Percentiles rank a stretch among this genome's conserved stretches.
phyloP scores from a whole-genome alignment of 2,113 vertebrate genomes.

The Aix galericulata region DNA sequence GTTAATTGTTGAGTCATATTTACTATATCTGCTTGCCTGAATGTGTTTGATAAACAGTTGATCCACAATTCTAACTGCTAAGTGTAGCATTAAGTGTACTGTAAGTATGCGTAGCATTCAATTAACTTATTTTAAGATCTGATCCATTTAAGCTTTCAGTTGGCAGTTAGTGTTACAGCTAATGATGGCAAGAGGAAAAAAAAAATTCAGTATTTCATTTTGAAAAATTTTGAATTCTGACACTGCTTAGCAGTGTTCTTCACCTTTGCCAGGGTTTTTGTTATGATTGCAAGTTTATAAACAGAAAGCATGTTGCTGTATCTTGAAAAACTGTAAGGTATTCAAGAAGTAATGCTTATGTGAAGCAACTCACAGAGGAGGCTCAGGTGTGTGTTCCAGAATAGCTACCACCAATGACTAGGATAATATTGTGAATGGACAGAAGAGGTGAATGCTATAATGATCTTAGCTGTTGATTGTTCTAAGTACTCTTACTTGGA shows the following conservation, averaged over 20 bases:
- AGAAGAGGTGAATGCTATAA: not conserved
- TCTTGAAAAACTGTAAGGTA: not conserved
- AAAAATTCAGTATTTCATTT: not conserved
- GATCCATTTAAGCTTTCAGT: not conserved
- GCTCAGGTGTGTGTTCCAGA: not conserved
- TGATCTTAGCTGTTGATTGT: not conserved
- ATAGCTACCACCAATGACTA: not conserved
- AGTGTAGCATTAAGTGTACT: too few relatives aligned
- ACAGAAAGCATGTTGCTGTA: not conserved
- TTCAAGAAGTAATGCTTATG: not conserved
- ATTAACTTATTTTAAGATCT: not conserved
- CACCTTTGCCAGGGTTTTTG: not conserved
- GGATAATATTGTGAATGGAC: not conserved
- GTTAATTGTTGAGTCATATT: not conserved
- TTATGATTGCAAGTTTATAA: not conserved
- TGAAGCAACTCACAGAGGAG: not conserved
- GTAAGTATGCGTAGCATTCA: not conserved
- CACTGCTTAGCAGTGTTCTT: not conserved
- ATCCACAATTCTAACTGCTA: not conserved
- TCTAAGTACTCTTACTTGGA: not conserved
- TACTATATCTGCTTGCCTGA: not conserved
- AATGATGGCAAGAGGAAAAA: not conserved
- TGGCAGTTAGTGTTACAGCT: not conserved
- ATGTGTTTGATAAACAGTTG: not conserved
- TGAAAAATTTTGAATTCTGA: not conserved